A percentile compares a stretch with the other conserved stretches of the same genome.
Conservation (phyloP, 2,797 vertebrate species). For the Danio choprae region DNA sequence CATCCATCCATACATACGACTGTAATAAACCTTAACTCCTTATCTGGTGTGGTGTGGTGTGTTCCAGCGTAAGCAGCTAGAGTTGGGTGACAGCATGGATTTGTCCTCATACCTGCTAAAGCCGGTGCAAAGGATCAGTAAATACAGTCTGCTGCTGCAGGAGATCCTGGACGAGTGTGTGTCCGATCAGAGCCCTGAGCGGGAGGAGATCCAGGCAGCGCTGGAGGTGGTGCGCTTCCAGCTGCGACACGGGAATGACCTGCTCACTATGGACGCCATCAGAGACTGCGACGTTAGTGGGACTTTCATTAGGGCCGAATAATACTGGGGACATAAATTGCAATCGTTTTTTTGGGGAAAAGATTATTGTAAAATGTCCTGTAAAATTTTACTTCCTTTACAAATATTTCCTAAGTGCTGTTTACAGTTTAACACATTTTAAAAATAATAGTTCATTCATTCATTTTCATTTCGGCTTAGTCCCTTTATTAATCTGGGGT, state of each 20-base stretch:
- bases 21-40: too few relatives aligned
- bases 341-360: too few relatives aligned
- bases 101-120: slow-evolving; percentile 85
- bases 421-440: too few relatives aligned
- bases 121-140: slow-evolving; percentile 86
- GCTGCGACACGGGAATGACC: slow-evolving; percentile 83
- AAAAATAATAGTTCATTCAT: too few relatives aligned
- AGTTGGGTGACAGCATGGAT: slow-evolving; percentile 83
- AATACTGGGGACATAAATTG: too few relatives aligned
- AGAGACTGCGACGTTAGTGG: slow-evolving; percentile 80
- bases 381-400: too few relatives aligned
- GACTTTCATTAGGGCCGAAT: too few relatives aligned
- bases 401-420: too few relatives aligned
- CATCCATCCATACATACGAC: too few relatives aligned
- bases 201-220: slow-evolving; percentile 77
- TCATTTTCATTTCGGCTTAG: too few relatives aligned
- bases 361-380: too few relatives aligned
- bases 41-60: neutral
- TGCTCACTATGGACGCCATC: slow-evolving; percentile 86
- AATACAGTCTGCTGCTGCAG: slow-evolving; percentile 84
- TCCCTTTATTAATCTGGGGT: too few relatives aligned
- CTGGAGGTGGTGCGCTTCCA: slow-evolving; percentile 82
- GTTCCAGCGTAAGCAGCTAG: slow-evolving; percentile 78
- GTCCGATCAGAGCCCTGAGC: slow-evolving; percentile 64
- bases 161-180: slow-evolving; percentile 81